Evolutionary conservation across 1,140 invertebrate genomes (phyloP).

Genomic region (Drosophila subpulchrella): DNA sequence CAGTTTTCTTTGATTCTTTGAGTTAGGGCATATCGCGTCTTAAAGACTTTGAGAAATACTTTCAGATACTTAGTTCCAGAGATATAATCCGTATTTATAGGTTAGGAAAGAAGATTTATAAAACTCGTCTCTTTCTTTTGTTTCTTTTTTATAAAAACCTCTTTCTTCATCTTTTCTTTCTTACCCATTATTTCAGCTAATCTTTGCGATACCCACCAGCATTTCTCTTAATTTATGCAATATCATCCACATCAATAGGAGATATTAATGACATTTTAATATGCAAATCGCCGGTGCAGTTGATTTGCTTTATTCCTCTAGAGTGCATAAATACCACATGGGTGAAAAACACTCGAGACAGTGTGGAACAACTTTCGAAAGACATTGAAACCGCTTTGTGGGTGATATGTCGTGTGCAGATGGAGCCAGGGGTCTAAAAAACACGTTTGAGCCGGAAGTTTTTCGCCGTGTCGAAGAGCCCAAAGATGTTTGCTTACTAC

Average conservation of each 20-base stretch:
- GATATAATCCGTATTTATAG: too few relatives aligned
- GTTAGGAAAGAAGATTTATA: too few relatives aligned
- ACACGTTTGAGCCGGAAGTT: conserved; percentile 56
- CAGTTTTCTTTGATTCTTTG: not conserved
- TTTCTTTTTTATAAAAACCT: not conserved
- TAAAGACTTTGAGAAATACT: too few relatives aligned
- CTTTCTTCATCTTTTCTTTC: not conserved
- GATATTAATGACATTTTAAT: conserved; percentile 42
- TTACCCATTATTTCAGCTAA: not conserved
- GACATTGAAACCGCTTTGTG: conserved; percentile 44
- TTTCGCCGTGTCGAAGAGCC: conserved; percentile 12
- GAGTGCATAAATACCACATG: conserved; percentile 24
- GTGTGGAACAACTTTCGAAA: conserved; percentile 54
- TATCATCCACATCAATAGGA: conserved; percentile 29
- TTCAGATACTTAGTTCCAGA: not conserved
- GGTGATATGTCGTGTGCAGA: conserved; percentile 7
- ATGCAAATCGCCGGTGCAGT: conserved; percentile 51
- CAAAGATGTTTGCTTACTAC: conserved; percentile 10
- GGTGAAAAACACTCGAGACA: not conserved
- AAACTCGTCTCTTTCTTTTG: too few relatives aligned
- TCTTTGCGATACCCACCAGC: conserved; percentile 1
- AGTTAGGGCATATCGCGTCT: not conserved
- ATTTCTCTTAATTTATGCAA: conserved; percentile 41
- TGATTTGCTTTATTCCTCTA: conserved; percentile 30
- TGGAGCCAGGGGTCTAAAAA: conserved; percentile 17